phyloP scores from a whole-genome alignment of 92 coral and sea anemone species.

The Nematostella vectensis region DNA sequence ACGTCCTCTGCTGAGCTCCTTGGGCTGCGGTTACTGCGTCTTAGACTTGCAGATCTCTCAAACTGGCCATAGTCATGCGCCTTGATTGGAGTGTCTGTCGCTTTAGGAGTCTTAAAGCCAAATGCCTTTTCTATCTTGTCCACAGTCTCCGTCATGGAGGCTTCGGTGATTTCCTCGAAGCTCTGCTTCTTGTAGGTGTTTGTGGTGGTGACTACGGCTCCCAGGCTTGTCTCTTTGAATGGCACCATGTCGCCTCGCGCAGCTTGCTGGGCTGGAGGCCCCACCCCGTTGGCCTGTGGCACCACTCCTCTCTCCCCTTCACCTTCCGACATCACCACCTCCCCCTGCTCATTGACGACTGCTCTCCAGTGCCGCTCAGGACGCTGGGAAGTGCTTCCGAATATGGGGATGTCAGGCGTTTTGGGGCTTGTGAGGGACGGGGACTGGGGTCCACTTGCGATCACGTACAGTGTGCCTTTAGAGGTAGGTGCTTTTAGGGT shows the following conservation, averaged over 20 bases:
- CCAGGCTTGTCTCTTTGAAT: slow-evolving; percentile 94
- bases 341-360: slow-evolving; percentile 43
- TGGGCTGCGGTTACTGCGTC: slow-evolving; percentile 25
- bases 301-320: slow-evolving; percentile 35
- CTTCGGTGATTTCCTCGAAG: slow-evolving; percentile 61
- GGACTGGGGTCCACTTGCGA: slow-evolving; percentile 74
- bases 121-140: slow-evolving; percentile 95
- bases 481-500: slow-evolving; percentile 59
- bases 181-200: slow-evolving; percentile 63
- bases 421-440: slow-evolving; percentile 40
- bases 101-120: slow-evolving; percentile 63
- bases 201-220: slow-evolving; percentile 84
- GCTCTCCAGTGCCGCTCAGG: slow-evolving; percentile 54
- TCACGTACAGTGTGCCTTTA: slow-evolving; percentile 63
- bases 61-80: slow-evolving; percentile 28
- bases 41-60: slow-evolving; percentile 32
- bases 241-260: slow-evolving; percentile 51
- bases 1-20: slow-evolving; percentile 17
- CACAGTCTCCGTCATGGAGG: slow-evolving; percentile 90
- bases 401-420: slow-evolving; percentile 60
- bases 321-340: slow-evolving; percentile 26
- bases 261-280: background rate
- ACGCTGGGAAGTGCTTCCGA: slow-evolving; percentile 79
- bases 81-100: slow-evolving; percentile 36
- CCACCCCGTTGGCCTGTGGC: slow-evolving; percentile 19